Percentiles rank a stretch among this genome's conserved stretches.
Conservation (phyloP, 1,140 invertebrate species). For the Drosophila lacertosa region DNA sequence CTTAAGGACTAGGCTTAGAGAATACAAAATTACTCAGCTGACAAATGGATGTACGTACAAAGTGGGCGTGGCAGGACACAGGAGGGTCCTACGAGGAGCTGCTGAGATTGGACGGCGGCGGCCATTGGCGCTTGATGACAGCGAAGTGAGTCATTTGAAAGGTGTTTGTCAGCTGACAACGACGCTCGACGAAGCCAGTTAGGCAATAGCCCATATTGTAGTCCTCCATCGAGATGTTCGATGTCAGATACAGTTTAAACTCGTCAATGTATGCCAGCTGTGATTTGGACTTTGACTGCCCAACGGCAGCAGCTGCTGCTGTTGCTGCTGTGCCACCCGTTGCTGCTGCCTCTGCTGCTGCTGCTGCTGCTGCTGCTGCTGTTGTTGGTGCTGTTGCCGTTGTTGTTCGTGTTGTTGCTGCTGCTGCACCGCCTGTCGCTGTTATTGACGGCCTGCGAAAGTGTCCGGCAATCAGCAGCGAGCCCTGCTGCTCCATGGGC, state of each 20-base stretch:
- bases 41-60: conserved; percentile 48
- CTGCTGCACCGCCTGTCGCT: conserved; percentile 10
- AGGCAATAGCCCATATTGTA: conserved; percentile 95
- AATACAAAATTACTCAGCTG: conserved; percentile 48
- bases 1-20: conserved; percentile 36
- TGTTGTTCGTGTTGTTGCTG: conserved; percentile 11
- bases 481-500: conserved; percentile 88
- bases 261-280: conserved; percentile 68
- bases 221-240: conserved; percentile 87
- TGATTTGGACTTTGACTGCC: conserved; percentile 55
- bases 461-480: conserved; percentile 91
- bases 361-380: conserved; percentile 16
- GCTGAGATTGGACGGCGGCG: conserved; percentile 69
- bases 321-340: conserved; percentile 5
- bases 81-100: conserved; percentile 56
- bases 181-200: conserved; percentile 93
- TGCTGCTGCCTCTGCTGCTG: conserved; percentile 4
- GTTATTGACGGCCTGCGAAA: conserved; percentile 86
- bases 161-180: conserved; percentile 89
- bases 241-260: conserved; percentile 83
- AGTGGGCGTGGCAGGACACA: conserved; percentile 27
- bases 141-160: conserved; percentile 94
- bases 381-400: conserved; percentile 45
- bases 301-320: conserved; percentile 10
- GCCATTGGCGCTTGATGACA: conserved; percentile 88